phyloP scores from a whole-genome alignment of 2,113 vertebrate genomes.

The Alaudala cheleensis region DNA sequence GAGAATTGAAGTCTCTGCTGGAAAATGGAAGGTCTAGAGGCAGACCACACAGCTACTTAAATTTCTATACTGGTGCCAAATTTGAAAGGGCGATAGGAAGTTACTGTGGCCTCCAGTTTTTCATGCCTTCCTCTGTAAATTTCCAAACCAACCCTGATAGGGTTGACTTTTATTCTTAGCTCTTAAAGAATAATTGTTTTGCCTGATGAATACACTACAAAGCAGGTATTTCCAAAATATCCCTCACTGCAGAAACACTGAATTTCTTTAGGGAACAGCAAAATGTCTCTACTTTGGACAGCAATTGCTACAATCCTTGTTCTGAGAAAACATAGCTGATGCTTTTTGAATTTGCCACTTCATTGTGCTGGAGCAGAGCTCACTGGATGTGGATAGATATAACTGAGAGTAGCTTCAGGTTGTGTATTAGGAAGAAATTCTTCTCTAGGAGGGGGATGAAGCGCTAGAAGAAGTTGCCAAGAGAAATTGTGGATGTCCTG shows the following conservation, averaged over 20 bases:
- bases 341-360: background rate
- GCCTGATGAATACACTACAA: background rate
- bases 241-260: background rate
- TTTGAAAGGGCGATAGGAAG: background rate
- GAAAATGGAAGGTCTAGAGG: background rate
- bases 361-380: background rate
- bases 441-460: background rate
- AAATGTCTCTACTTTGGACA: background rate
- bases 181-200: background rate
- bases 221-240: background rate
- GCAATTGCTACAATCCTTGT: background rate
- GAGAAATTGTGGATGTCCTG: background rate
- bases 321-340: background rate
- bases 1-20: background rate
- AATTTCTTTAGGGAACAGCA: background rate
- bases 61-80: background rate
- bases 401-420: background rate
- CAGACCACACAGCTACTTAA: background rate
- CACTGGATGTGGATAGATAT: accelerated
- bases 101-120: background rate
- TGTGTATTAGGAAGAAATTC: background rate
- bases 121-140: background rate
- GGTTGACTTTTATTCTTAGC: background rate
- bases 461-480: background rate
- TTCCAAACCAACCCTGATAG: background rate